Conservation (phyloP, 2,888 invertebrate genomes). For the Cephus spinipes region DNA sequence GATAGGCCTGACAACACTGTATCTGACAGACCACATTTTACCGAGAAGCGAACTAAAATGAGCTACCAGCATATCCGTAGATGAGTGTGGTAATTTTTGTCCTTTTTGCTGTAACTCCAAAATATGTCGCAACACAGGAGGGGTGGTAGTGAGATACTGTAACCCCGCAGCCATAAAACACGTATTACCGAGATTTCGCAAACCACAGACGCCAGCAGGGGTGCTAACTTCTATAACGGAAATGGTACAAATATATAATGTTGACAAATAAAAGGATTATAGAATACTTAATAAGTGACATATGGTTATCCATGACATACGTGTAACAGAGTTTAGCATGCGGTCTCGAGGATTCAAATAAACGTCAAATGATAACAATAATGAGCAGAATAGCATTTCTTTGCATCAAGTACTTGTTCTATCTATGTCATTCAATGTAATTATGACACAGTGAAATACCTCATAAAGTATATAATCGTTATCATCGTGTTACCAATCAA, state of each 20-base stretch:
- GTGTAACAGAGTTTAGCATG: too few relatives aligned
- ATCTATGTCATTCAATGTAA: background rate
- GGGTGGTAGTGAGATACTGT: constrained; percentile 71
- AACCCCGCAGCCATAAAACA: constrained; percentile 72
- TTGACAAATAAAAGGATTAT: too few relatives aligned
- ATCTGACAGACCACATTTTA: constrained; percentile 72
- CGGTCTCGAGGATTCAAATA: too few relatives aligned
- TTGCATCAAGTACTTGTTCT: background rate
- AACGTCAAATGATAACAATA: too few relatives aligned
- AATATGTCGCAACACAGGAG: constrained; percentile 70
- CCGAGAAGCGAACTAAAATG: constrained; percentile 69
- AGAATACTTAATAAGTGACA: too few relatives aligned
- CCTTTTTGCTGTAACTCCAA: constrained; percentile 58
- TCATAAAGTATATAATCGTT: too few relatives aligned
- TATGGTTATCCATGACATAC: too few relatives aligned
- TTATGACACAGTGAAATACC: background rate
- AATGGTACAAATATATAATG: background rate
- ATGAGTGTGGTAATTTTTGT: constrained; percentile 55
- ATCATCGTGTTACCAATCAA: too few relatives aligned
- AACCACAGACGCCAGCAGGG: constrained; percentile 70
- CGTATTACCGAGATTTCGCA: constrained; percentile 71
- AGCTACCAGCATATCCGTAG: constrained; percentile 65
- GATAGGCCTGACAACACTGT: constrained; percentile 68
- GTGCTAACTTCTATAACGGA: constrained; percentile 41
- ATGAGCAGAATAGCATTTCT: too few relatives aligned